Percentiles rank a stretch among this genome's conserved stretches.
These are phyloP conservation scores for Apaloderma vittatum DNA, from an alignment of 2,113 vertebrate species.

Conservation along the genomic window DNA sequence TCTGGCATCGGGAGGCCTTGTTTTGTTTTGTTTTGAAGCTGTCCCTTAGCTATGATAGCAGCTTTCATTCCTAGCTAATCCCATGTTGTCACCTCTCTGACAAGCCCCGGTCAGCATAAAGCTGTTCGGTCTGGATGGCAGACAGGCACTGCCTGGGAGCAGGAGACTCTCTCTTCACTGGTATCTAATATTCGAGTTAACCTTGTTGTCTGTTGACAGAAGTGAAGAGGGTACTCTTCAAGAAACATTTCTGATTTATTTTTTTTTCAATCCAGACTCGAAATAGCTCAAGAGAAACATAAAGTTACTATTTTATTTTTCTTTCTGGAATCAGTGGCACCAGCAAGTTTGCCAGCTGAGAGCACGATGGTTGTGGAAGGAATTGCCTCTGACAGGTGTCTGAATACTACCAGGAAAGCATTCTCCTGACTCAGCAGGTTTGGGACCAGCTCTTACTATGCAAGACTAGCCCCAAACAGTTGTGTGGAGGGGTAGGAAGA, in stretches of 20 bases:
- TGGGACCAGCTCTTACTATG: conserved; percentile 18
- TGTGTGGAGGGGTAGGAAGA: conserved; percentile 19
- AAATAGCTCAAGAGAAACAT: neutral
- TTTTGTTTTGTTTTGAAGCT: neutral
- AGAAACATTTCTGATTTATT: neutral
- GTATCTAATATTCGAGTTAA: neutral
- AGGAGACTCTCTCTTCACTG: neutral
- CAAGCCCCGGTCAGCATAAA: conserved; percentile 1
- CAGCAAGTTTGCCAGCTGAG: neutral
- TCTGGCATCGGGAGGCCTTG: neutral
- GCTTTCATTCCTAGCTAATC: conserved; percentile 52
- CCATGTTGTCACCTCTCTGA: conserved; percentile 24
- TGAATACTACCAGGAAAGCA: conserved; percentile 3
- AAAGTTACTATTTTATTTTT: neutral
- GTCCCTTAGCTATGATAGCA: neutral
- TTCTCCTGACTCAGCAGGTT: conserved; percentile 38
- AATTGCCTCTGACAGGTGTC: conserved; percentile 58
- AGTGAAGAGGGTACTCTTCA: neutral
- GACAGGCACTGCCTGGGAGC: neutral
- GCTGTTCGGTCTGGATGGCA: neutral
- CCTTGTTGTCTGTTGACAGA: neutral
- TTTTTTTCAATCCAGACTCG: neutral
- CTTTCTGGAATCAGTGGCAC: conserved; percentile 18
- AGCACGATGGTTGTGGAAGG: neutral
- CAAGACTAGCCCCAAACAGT: conserved; percentile 29